phyloP scores from a whole-genome alignment of 2,797 vertebrate genomes.

The Molossus molossus region DNA sequence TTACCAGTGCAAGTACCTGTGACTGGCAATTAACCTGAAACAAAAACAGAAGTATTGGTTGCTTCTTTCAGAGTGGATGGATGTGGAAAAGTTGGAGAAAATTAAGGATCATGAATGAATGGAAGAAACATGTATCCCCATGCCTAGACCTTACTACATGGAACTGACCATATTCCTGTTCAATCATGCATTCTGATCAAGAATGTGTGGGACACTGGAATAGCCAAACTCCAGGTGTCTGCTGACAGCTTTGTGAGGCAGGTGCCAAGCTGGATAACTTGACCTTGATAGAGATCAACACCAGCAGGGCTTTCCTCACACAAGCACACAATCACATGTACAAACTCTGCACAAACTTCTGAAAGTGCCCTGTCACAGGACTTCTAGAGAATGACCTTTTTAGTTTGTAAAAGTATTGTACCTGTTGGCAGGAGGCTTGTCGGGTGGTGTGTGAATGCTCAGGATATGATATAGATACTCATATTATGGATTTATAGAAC shows the following conservation, averaged over 20 bases:
- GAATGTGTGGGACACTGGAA: constrained; percentile 97
- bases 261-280: constrained; percentile 97
- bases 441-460: rapidly evolving
- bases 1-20: constrained; percentile 95
- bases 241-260: constrained; percentile 97
- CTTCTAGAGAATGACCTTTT: constrained; percentile 88
- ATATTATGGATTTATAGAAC: background rate
- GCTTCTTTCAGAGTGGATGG: constrained; percentile 97
- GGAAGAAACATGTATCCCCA: constrained; percentile 94
- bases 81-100: constrained; percentile 96
- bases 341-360: constrained; percentile 94
- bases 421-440: background rate
- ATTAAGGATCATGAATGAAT: constrained; percentile 95
- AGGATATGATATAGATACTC: background rate
- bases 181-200: constrained; percentile 97
- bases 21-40: constrained; percentile 97
- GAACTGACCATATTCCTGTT: constrained; percentile 97
- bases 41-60: constrained; percentile 98
- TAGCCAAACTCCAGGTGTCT: constrained; percentile 97
- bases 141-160: constrained; percentile 97
- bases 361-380: constrained; percentile 90
- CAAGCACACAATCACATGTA: constrained; percentile 96
- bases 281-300: constrained; percentile 99
- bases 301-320: constrained; percentile 94
- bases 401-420: background rate